These are phyloP conservation scores for Hirudinaria manillensis DNA, from an alignment of 2,888 invertebrate species.

Conservation along the genomic window DNA sequence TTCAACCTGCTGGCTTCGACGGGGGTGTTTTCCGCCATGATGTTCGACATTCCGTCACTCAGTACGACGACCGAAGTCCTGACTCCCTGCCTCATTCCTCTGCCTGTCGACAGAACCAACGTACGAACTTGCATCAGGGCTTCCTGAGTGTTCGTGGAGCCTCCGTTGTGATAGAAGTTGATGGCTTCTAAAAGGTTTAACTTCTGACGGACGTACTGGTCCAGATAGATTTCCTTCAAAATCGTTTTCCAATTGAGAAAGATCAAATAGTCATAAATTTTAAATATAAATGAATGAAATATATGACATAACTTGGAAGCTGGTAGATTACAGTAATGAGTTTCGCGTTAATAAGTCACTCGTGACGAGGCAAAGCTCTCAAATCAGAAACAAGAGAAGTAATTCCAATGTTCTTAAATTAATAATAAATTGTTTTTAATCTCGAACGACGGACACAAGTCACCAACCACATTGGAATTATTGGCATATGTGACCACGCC, in stretches of 20 bases:
- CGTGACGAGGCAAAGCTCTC: too few relatives aligned
- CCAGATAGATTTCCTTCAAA: slow-evolving; percentile 42
- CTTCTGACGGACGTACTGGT: slow-evolving; percentile 37
- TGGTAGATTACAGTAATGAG: too few relatives aligned
- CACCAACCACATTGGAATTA: slow-evolving; percentile 43
- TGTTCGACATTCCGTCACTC: slow-evolving; percentile 48
- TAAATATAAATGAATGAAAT: too few relatives aligned
- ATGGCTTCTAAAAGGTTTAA: slow-evolving; percentile 37
- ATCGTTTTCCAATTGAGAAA: not conserved
- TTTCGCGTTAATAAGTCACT: too few relatives aligned
- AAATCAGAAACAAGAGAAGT: too few relatives aligned
- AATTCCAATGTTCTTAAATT: too few relatives aligned
- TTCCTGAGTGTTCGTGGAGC: slow-evolving; percentile 40
- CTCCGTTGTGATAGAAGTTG: slow-evolving; percentile 36
- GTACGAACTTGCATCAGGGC: slow-evolving; percentile 33
- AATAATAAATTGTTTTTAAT: too few relatives aligned
- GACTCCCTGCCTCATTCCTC: slow-evolving; percentile 31
- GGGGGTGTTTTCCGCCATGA: slow-evolving; percentile 45
- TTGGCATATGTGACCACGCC: slow-evolving; percentile 52
- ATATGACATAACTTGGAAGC: too few relatives aligned
- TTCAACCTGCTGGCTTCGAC: slow-evolving; percentile 43
- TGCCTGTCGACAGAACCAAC: slow-evolving; percentile 27
- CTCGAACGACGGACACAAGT: not conserved
- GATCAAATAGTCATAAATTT: not conserved
- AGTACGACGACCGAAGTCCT: slow-evolving; percentile 45